Evolutionary conservation across 2,113 vertebrate species (phyloP), one percentile per base, ranked within the genome.

Genomic region (Carassius gibelio): DNA sequence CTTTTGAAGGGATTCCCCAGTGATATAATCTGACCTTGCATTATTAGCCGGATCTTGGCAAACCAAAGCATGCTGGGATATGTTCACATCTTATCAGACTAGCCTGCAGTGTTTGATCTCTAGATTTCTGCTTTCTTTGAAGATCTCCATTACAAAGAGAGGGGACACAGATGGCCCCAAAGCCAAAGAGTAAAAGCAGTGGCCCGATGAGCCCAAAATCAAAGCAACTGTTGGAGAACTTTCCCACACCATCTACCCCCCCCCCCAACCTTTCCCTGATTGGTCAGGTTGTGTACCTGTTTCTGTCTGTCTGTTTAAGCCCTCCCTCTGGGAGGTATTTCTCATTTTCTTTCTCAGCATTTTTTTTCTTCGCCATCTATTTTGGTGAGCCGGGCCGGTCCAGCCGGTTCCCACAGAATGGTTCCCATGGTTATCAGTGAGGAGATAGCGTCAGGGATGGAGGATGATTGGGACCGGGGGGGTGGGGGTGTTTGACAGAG

Each of bases 341-440:
- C 17, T 76, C 26, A 0, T 30, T 81, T 61, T 14, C 69, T 42
- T 74, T 59, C 68, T 82, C 77, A 75, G 62, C 68, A 77, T 74
- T 85, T 71, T 86, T 69, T 86, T 81, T 75, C 23, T 85, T 89
- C 88, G 90, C 91, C 91, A 91, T 94, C 94, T 94, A 95, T 95
- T 94, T 95, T 94, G 92, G 94, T 94, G 93, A 93, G 93, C 34
- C 30, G 85, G 81, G 83, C 75, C 89, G 84, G 91, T 91, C 92
- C 90, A 90, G 92, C 90, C 90, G 61, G 94, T 95, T 95, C 95
- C 94, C 94, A 95, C 95, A 94, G 92, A 93, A 92, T 88, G 89
- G 94, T 95, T 95, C 94, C 94, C 95, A 95, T 95, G 94, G 94
- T 95, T 95, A 95, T 88, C 88, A 82, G 92, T 77, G 86, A 90